Conservation (phyloP, 2,888 invertebrate genomes). For the Perithous albicinctus region DNA sequence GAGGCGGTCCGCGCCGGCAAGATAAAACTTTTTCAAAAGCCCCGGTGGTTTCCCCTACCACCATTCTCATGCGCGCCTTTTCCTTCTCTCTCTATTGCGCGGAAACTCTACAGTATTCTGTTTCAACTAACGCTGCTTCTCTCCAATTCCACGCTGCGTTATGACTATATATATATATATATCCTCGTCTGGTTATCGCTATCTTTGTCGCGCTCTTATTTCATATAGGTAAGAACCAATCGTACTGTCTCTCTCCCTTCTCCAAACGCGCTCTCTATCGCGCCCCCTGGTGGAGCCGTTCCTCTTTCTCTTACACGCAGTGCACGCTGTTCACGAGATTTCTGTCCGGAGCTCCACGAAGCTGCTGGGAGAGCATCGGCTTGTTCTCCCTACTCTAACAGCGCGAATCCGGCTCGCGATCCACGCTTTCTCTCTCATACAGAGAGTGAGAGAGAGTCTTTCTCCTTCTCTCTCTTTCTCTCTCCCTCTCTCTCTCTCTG, state of each 20-base stretch:
- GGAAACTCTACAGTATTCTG: conserved; percentile 44
- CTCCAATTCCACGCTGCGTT: conserved; percentile 40
- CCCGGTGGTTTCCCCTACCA: conserved; percentile 77
- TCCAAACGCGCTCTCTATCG: conserved; percentile 9
- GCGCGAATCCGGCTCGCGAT: conserved; percentile 42
- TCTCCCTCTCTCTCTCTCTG: conserved; percentile 5
- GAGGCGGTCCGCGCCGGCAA: conserved; percentile 81
- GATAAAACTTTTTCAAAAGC: conserved; percentile 84
- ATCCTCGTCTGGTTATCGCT: conserved; percentile 21
- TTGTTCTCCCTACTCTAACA: conserved; percentile 53
- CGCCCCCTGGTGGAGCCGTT: not conserved
- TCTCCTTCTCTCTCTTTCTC: conserved; percentile 1
- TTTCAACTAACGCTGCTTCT: conserved; percentile 53
- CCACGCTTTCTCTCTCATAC: conserved; percentile 12
- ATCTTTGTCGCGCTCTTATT: conserved; percentile 9
- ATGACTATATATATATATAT: not conserved
- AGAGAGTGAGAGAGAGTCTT: too few species aligned
- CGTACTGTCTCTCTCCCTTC: not conserved
- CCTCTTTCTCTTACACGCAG: conserved; percentile 30
- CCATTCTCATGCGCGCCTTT: conserved; percentile 54
- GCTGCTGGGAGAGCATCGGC: conserved; percentile 33
- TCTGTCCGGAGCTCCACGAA: conserved; percentile 54
- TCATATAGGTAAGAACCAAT: conserved; percentile 8
- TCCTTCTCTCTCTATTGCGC: conserved; percentile 65
- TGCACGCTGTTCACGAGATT: conserved; percentile 44